Evolutionary conservation across 2,888 invertebrate genomes (phyloP), one percentile per base, ranked within the genome.

Genomic region (Deilephila porcellus): DNA sequence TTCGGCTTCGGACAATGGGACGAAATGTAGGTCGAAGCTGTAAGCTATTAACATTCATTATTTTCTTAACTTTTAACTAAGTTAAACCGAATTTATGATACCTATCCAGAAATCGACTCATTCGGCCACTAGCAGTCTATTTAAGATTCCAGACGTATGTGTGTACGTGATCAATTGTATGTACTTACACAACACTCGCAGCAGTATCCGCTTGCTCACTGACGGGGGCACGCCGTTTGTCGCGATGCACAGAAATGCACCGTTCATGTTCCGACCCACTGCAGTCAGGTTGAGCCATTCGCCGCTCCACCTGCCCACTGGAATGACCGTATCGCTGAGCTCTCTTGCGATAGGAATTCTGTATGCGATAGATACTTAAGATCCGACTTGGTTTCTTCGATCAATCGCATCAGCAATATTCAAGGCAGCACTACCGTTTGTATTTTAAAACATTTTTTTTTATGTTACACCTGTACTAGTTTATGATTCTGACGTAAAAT

Each of bases 241-340:
- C 11, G 96, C 96, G 77, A 96, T 96, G 88, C 96, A 96, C 70
- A 96, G 92, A 76, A 95, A 95, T 0, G 96, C 95, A 0, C 96
- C 96, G 93, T 96, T 96, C 88, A 96, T 95, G 60, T 94, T 91
- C 14, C 96, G 92, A 76, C 92, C 92, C 71, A 96, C 95, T 52
- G 88, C 87, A 56, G 92, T 93, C 86, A 96, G 90, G 84, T 95
- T 95, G 82, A 96, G 86, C 88, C 95, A 90, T 19, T 91, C 87
- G 7, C 95, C 95, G 73, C 93, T 95, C 87, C 95, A 93, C 81
- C 92, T 95, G 80, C 83, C 86, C 74, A 94, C 96, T 96, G 88
- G 19, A 70, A 73, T 34, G 25, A 25, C 20, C 19, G n/a, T 11
- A 60, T 1, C 3, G 45, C 70, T 59, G 71, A 59, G n/a, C 37